Conservation (phyloP, 1,140 invertebrate species). For the Lordiphosa mommai region DNA sequence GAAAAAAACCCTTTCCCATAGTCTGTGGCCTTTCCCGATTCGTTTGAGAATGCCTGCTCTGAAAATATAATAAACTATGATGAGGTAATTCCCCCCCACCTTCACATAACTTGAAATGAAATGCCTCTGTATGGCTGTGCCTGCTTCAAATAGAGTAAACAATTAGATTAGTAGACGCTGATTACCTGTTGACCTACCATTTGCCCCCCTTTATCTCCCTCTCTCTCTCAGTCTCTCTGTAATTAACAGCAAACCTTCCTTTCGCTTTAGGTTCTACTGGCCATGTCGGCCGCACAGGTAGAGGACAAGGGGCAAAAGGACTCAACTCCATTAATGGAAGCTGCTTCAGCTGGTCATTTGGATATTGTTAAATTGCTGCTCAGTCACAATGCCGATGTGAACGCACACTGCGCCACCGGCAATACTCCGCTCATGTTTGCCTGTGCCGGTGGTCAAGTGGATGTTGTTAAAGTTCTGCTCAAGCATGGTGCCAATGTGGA, state of each 20-base stretch:
- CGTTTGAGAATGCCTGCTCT: too few species aligned
- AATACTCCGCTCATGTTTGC: conserved; percentile 99
- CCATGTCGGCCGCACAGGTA: conserved; percentile 98
- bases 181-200: too few species aligned
- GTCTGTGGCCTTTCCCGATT: not conserved
- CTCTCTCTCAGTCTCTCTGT: not conserved
- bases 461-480: conserved; percentile 93
- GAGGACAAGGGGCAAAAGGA: conserved; percentile 96
- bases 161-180: too few species aligned
- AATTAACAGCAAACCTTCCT: conserved; percentile 1
- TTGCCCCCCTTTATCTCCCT: too few species aligned
- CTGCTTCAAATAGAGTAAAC: too few species aligned
- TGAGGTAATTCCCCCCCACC: not conserved
- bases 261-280: conserved; percentile 88
- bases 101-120: not conserved
- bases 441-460: conserved; percentile 96
- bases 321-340: conserved; percentile 98
- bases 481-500: conserved; percentile 97
- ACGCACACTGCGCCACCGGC: conserved; percentile 96
- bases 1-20: not conserved
- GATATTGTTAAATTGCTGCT: conserved; percentile 96
- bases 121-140: not conserved
- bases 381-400: conserved; percentile 95
- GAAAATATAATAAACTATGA: too few species aligned
- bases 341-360: conserved; percentile 95